Conservation (phyloP, 2,113 vertebrate genomes). For the Boulengerochromis microlepis region DNA sequence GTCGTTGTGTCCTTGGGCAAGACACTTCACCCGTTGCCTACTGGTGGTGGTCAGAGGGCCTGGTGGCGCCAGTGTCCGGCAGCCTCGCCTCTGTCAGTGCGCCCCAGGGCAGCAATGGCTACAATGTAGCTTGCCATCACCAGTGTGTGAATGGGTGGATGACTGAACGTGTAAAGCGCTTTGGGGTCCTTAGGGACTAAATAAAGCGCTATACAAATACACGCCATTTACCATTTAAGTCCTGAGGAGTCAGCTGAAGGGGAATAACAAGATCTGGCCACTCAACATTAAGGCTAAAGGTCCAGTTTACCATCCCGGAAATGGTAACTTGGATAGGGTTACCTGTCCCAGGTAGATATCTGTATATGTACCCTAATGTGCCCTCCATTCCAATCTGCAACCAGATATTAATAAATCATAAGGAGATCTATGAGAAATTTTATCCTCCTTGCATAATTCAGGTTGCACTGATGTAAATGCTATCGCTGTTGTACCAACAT, state of each 20-base stretch:
- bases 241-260: not conserved
- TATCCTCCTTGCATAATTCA: slow-evolving; percentile 56
- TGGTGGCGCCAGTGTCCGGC: not conserved
- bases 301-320: not conserved
- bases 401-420: slow-evolving; percentile 57
- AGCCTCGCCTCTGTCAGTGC: not conserved
- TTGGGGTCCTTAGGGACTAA: not conserved
- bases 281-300: not conserved
- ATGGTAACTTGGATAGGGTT: not conserved
- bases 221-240: not conserved
- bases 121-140: not conserved
- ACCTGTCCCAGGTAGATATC: not conserved
- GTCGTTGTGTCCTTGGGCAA: not conserved
- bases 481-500: slow-evolving; percentile 16
- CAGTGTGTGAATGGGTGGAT: not conserved
- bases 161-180: accelerated
- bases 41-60: not conserved
- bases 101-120: not conserved
- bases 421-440: slow-evolving; percentile 33
- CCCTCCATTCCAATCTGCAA: not conserved
- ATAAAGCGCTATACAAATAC: not conserved
- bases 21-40: not conserved
- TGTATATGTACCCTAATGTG: not conserved
- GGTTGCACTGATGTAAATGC: slow-evolving; percentile 24
- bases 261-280: not conserved